Conservation (phyloP, 1,140 invertebrate species). For the Bombus consobrinus region DNA sequence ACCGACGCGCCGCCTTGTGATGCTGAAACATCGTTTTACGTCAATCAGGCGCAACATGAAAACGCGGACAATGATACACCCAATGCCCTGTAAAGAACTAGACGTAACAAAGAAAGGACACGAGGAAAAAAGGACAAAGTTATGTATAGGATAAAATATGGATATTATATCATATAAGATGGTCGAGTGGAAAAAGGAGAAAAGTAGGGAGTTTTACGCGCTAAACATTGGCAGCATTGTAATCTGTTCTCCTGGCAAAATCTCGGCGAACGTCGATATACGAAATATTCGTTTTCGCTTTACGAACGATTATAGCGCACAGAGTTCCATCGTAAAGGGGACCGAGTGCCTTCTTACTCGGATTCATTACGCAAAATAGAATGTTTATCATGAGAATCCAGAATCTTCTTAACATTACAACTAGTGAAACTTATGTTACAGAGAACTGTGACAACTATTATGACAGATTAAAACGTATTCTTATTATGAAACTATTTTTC, state of each 20-base stretch:
- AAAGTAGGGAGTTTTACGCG: not conserved
- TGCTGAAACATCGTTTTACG: not conserved
- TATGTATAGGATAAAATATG: not conserved
- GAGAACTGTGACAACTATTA: conserved; percentile 62
- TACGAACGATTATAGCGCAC: conserved; percentile 76
- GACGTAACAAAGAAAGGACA: not conserved
- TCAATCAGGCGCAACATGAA: not conserved
- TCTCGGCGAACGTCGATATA: conserved; percentile 78
- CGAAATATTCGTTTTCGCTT: conserved; percentile 74
- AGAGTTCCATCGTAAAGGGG: conserved; percentile 82
- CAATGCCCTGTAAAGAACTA: conserved; percentile 48
- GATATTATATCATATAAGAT: not conserved
- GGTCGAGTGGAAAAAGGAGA: not conserved
- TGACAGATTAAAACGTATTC: conserved; percentile 49
- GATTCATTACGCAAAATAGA: conserved; percentile 69
- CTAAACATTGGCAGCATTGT: conserved; percentile 25
- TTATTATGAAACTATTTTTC: conserved; percentile 14
- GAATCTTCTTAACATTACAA: conserved; percentile 57
- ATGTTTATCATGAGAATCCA: conserved; percentile 65
- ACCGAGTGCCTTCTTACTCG: conserved; percentile 80
- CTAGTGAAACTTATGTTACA: conserved; percentile 72
- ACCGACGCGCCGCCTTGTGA: not conserved
- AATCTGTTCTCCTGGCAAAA: conserved; percentile 79
- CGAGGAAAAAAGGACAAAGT: not conserved
- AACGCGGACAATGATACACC: conserved; percentile 10